Evolutionary conservation across 2,888 invertebrate genomes (phyloP), one percentile per base, ranked within the genome.

Genomic region (Stenurella melanura): DNA sequence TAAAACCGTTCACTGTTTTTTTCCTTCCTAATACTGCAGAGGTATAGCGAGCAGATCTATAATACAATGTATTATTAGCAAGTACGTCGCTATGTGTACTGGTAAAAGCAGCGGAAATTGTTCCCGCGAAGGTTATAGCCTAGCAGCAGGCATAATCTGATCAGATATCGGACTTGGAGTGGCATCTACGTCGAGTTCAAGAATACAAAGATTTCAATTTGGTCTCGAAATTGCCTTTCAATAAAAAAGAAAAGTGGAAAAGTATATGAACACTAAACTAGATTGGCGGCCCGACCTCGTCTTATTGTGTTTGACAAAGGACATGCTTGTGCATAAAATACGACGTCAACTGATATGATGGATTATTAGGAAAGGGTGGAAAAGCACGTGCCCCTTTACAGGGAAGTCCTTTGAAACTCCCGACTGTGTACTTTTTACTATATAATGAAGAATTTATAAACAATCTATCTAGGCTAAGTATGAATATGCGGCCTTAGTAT

Each of bases 201-300:
- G 88, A 88, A 88, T 87, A 89, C 88, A 89, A 89, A 89, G 89
- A 89, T 89, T 89, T 89, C 89, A 89, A 89, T 89, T 89, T 89
- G 87, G 88, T 84, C 86, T 85, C 85, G 89, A 88, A 88, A 89
- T 89, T 89, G 89, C 88, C 89, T 89, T 88, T 88, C 88, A 87
- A 88, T 88, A 87, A 88, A 88, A 87, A 86, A 84, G 86, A 87
- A 87, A 87, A 87, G 87, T 84, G 87, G 87, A 87, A 87, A 88
- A 88, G 86, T 87, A 87, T 87, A 88, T 87, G 88, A 88, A 88
- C 88, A 88, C 88, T 87, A 87, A 88, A 88, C 87, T 86, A 86
- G 87, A 88, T 87, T 86, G 87, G 84, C 80, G 81, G 78, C 68
- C 75, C 73, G 75, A 68, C 75, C 74, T 82, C 77, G 79, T 79